Conservation (phyloP, 2,113 vertebrate genomes). For the Erythrolamprus reginae region DNA sequence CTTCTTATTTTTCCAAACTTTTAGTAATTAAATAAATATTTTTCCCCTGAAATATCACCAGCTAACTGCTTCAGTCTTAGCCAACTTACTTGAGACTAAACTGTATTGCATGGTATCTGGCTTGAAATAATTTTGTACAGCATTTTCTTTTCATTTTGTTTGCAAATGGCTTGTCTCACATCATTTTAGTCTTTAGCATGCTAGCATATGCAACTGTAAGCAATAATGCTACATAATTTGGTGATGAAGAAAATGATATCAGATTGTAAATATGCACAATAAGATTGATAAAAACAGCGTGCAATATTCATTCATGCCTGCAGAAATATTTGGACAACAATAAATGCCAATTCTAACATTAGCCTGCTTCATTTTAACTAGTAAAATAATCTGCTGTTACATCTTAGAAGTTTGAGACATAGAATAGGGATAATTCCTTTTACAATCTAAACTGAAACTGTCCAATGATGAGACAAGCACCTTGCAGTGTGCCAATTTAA, state of each 20-base stretch:
- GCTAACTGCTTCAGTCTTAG: neutral
- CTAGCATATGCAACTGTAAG: slow-evolving; percentile 1
- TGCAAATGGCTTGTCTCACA: neutral
- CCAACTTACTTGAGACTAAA: neutral
- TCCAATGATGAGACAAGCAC: neutral
- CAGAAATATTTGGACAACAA: neutral
- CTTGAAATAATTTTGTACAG: neutral
- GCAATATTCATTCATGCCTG: neutral
- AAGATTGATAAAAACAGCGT: neutral
- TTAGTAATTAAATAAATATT: neutral
- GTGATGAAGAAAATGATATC: slow-evolving; percentile 28
- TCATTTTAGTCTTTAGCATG: neutral
- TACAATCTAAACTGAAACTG: neutral
- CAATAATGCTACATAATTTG: slow-evolving; percentile 8
- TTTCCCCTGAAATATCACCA: neutral
- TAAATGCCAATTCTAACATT: neutral
- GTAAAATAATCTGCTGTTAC: neutral
- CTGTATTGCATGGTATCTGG: neutral
- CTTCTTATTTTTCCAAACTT: neutral
- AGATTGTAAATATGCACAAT: slow-evolving; percentile 33
- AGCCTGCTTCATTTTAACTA: neutral
- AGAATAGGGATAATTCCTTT: too few species aligned
- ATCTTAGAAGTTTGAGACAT: neutral
- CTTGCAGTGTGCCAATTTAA: neutral
- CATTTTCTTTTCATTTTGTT: neutral